These are phyloP conservation scores for Drosophila pandora DNA, from an alignment of 1,140 invertebrate species.

Conservation along the genomic window DNA sequence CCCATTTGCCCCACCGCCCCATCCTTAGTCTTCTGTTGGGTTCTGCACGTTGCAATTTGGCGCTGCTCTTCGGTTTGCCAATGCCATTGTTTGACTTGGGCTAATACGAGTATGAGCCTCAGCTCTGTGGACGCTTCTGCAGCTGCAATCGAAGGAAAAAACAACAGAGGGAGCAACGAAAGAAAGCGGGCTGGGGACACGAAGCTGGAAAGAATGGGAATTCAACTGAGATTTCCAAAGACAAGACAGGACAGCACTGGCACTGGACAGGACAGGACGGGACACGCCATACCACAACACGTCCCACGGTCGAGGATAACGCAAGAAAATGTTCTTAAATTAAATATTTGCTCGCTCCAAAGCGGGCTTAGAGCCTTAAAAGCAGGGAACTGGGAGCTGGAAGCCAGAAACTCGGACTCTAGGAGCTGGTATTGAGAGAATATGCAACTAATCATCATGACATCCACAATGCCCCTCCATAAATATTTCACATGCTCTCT, in stretches of 20 bases:
- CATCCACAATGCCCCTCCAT: slow-evolving; percentile 60
- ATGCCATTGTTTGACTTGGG: slow-evolving; percentile 78
- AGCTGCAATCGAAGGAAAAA: slow-evolving; percentile 46
- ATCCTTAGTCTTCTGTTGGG: slow-evolving; percentile 18
- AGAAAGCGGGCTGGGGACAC: slow-evolving; percentile 2
- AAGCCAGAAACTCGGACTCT: not conserved
- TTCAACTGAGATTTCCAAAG: slow-evolving; percentile 76
- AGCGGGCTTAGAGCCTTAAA: slow-evolving; percentile 53
- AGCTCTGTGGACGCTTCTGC: slow-evolving; percentile 40
- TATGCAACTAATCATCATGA: slow-evolving; percentile 78
- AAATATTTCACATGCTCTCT: slow-evolving; percentile 76
- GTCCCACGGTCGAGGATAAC: slow-evolving; percentile 49
- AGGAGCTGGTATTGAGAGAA: slow-evolving; percentile 37
- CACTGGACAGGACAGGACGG: slow-evolving; percentile 15
- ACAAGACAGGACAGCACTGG: slow-evolving; percentile 45
- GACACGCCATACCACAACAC: slow-evolving; percentile 42
- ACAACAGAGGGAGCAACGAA: slow-evolving; percentile 8
- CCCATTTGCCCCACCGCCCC: slow-evolving; percentile 18
- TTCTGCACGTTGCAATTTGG: slow-evolving; percentile 70
- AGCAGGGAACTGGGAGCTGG: slow-evolving; percentile 10
- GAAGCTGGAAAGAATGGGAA: slow-evolving; percentile 28
- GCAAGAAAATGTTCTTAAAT: slow-evolving; percentile 69
- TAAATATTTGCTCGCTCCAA: slow-evolving; percentile 75
- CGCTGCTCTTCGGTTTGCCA: slow-evolving; percentile 63
- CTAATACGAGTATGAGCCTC: slow-evolving; percentile 71